phyloP scores from a whole-genome alignment of 2,113 vertebrate species.

The Alligator sinensis region DNA sequence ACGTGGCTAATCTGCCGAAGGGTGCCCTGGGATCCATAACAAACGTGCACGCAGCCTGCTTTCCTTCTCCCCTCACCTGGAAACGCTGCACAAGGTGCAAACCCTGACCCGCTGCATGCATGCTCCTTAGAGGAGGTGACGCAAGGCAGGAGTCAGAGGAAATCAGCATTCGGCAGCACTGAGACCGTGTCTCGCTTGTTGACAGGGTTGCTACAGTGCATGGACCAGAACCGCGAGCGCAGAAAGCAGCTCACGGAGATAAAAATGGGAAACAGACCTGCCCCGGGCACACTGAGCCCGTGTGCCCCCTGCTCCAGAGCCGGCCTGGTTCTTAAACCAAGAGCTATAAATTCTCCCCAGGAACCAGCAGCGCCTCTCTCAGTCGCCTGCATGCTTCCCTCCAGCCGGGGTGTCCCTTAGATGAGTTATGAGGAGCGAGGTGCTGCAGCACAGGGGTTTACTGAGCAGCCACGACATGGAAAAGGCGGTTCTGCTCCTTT shows the following conservation, averaged over 20 bases:
- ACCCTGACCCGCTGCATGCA: fast-evolving
- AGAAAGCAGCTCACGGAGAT: fast-evolving
- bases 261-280: neutral
- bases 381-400: neutral
- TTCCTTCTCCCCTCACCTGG: fast-evolving
- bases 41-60: neutral
- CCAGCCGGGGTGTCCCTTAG: neutral
- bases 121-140: neutral
- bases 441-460: neutral
- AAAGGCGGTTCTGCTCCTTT: fast-evolving
- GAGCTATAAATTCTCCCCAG: neutral
- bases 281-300: neutral
- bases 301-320: neutral
- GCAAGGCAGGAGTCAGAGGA: neutral
- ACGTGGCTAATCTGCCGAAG: neutral
- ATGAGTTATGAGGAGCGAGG: slow-evolving; percentile 60
- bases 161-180: no score
- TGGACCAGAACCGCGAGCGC: fast-evolving
- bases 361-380: fast-evolving
- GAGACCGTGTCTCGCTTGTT: fast-evolving
- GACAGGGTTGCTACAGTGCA: fast-evolving
- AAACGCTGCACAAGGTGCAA: fast-evolving
- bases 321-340: neutral
- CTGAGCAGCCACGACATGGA: neutral
- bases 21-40: neutral